Evolutionary conservation across 2,797 vertebrate genomes (phyloP).

Genomic region (Rhabdophis nuchalis): DNA sequence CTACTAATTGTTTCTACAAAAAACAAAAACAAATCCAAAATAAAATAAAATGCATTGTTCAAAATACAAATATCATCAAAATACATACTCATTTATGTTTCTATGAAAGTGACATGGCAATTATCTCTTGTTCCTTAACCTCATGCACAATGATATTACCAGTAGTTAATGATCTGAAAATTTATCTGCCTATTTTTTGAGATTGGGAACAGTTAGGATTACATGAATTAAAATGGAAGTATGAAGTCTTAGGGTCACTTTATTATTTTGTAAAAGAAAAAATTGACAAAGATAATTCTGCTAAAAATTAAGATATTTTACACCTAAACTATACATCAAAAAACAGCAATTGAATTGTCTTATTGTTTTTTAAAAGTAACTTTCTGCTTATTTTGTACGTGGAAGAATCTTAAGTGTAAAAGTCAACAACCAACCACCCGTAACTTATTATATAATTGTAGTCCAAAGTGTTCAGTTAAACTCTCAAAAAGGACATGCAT

Average conservation of each 20-base stretch:
- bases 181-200: not conserved
- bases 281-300: not conserved
- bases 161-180: not conserved
- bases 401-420: not conserved
- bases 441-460: not conserved
- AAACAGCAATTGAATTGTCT: not conserved
- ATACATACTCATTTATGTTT: not conserved
- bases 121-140: not conserved
- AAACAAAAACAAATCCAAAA: slow-evolving; percentile 16
- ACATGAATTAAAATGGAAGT: not conserved
- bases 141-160: not conserved
- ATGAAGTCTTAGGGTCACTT: not conserved
- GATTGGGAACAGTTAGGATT: not conserved
- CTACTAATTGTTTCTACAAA: slow-evolving; percentile 91
- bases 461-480: not conserved
- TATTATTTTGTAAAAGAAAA: not conserved
- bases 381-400: not conserved
- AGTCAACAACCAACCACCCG: not conserved
- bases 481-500: not conserved
- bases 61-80: not conserved
- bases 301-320: not conserved
- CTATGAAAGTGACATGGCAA: not conserved
- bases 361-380: not conserved
- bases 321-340: not conserved
- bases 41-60: not conserved